A percentile compares a stretch with the other conserved stretches of the same genome.
These are phyloP conservation scores for Agapostemon virescens DNA, from an alignment of 2,888 invertebrate genomes.

Conservation along the genomic window DNA sequence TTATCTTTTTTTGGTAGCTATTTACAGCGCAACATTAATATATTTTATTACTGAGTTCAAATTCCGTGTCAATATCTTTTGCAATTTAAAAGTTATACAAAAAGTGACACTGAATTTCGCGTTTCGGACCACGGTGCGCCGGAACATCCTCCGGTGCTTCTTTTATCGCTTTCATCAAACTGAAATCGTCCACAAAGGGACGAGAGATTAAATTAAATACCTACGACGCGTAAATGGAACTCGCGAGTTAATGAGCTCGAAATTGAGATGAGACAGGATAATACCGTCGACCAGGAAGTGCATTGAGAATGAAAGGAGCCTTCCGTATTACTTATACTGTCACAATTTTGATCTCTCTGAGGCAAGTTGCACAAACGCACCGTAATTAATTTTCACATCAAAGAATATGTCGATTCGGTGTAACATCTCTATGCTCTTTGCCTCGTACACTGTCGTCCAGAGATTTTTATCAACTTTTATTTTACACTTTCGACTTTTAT, in stretches of 20 bases:
- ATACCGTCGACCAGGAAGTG: conserved; percentile 30
- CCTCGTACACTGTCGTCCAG: too few relatives aligned
- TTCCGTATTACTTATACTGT: not conserved
- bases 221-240: conserved; percentile 35
- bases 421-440: too few relatives aligned
- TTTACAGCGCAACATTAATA: too few relatives aligned
- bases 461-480: too few relatives aligned
- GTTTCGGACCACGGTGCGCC: too few relatives aligned
- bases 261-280: conserved; percentile 37
- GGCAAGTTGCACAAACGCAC: not conserved
- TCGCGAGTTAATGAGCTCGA: conserved; percentile 46
- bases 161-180: conserved; percentile 31
- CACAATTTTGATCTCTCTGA: conserved; percentile 6
- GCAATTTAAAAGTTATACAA: too few relatives aligned
- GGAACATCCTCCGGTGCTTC: conserved; percentile 12
- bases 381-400: not conserved
- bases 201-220: conserved; percentile 35
- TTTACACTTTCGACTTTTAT: too few relatives aligned
- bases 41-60: too few relatives aligned
- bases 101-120: too few relatives aligned
- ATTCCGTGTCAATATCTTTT: too few relatives aligned
- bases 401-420: too few relatives aligned
- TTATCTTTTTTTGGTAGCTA: too few relatives aligned
- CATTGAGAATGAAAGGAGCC: conserved; percentile 42
- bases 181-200: conserved; percentile 10